phyloP scores from a whole-genome alignment of 2,113 vertebrate genomes.

The Oceanites oceanicus region DNA sequence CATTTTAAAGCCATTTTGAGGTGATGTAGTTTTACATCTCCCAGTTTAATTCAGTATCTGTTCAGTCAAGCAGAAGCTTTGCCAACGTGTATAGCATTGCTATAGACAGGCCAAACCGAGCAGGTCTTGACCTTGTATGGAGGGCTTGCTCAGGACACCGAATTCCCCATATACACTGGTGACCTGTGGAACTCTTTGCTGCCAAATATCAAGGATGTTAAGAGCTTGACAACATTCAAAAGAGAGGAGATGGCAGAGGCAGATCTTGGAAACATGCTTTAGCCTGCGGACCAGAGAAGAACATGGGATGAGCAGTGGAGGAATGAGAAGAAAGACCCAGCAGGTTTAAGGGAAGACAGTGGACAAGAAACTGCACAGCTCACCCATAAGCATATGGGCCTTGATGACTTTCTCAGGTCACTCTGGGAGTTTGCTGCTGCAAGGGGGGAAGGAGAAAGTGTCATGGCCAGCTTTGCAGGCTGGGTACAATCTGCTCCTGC shows the following conservation, averaged over 20 bases:
- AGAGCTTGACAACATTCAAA: neutral
- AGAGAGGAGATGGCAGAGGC: neutral
- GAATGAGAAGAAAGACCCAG: neutral
- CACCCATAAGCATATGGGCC: neutral
- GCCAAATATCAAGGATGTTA: neutral
- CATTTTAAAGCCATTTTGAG: neutral
- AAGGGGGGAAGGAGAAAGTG: neutral
- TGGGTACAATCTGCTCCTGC: neutral
- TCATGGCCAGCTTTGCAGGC: neutral
- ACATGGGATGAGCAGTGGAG: accelerated
- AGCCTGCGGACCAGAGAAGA: neutral
- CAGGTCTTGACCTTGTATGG: neutral
- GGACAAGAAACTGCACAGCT: neutral
- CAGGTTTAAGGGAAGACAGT: neutral
- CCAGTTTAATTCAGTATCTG: neutral
- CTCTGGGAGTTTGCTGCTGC: neutral
- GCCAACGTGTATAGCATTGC: neutral
- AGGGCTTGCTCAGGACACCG: neutral
- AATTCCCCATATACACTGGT: neutral
- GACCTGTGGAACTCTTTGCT: neutral
- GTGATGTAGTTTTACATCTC: neutral
- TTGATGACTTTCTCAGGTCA: neutral
- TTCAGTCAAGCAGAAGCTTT: neutral
- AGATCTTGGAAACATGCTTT: neutral
- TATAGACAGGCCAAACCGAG: neutral